A percentile compares a stretch with the other conserved stretches of the same genome.
Evolutionary conservation across 2,888 invertebrate species (phyloP).

Genomic region (Stramonita haemastoma): DNA sequence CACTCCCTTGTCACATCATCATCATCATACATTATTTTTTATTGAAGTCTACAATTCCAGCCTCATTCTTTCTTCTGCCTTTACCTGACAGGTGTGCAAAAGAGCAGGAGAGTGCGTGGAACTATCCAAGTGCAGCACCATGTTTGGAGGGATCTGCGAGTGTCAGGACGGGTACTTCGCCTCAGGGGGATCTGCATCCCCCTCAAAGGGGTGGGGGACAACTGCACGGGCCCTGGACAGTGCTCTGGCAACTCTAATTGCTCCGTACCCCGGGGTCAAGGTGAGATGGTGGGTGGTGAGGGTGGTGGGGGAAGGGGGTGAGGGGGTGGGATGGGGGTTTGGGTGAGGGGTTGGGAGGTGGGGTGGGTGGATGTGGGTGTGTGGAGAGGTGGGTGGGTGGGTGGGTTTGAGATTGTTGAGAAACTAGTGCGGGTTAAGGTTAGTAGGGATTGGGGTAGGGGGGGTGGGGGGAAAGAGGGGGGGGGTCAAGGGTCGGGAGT

Average conservation of each 20-base stretch:
- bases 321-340: background rate
- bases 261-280: constrained; percentile 30
- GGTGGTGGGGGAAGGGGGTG: background rate
- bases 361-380: background rate
- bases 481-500: background rate
- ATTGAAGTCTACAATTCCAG: too few species aligned
- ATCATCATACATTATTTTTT: too few species aligned
- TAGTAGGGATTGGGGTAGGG: background rate
- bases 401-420: background rate
- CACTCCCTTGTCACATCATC: too few species aligned
- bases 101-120: constrained; percentile 45
- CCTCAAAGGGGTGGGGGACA: constrained; percentile 39
- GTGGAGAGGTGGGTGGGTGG: background rate
- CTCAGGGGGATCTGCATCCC: constrained; percentile 31
- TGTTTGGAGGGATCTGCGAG: constrained; percentile 41
- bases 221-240: constrained; percentile 43
- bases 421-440: background rate
- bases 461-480: background rate
- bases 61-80: background rate
- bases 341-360: background rate
- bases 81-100: constrained; percentile 28
- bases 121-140: constrained; percentile 36
- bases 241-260: constrained; percentile 44
- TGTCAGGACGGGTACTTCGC: constrained; percentile 40
- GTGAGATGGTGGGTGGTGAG: background rate